Conservation (phyloP, 1,140 invertebrate genomes). For the Cyrtorhinus lividipennis region DNA sequence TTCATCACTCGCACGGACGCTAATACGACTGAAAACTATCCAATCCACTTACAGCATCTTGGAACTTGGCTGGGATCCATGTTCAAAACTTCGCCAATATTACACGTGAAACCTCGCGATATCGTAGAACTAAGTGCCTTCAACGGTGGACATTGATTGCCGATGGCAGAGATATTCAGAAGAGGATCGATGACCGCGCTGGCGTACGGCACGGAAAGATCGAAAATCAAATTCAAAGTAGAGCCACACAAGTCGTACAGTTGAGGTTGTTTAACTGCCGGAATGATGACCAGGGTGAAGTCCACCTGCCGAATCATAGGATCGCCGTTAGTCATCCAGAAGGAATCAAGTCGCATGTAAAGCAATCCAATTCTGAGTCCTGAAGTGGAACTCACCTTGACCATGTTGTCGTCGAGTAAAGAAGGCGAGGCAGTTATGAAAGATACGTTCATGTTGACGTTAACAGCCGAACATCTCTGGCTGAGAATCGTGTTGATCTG, state of each 20-base stretch:
- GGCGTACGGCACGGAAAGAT: constrained; percentile 80
- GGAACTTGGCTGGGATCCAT: constrained; percentile 83
- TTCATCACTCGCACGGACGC: neutral
- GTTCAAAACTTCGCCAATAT: constrained; percentile 82
- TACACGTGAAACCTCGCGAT: constrained; percentile 78
- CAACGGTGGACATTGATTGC: constrained; percentile 79
- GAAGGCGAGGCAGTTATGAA: constrained; percentile 65
- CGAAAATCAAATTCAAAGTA: constrained; percentile 83
- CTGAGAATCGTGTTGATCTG: constrained; percentile 69
- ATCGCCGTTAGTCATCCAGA: neutral
- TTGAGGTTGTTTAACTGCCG: constrained; percentile 70
- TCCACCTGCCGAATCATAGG: too few relatives aligned
- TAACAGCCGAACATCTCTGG: constrained; percentile 82
- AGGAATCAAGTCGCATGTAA: neutral
- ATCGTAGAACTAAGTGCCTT: constrained; percentile 74
- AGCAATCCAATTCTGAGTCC: neutral
- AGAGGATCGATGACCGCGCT: constrained; percentile 80
- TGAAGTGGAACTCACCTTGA: constrained; percentile 41
- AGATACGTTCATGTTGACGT: constrained; percentile 86
- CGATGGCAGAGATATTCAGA: constrained; percentile 72
- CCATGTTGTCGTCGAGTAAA: constrained; percentile 68
- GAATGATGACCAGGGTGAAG: constrained; percentile 74
- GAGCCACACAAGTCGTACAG: constrained; percentile 89
- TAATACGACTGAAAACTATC: neutral
- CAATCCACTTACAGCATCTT: constrained; percentile 68